Evolutionary conservation across 2,888 invertebrate genomes (phyloP).

Genomic region (Eilema caniola): DNA sequence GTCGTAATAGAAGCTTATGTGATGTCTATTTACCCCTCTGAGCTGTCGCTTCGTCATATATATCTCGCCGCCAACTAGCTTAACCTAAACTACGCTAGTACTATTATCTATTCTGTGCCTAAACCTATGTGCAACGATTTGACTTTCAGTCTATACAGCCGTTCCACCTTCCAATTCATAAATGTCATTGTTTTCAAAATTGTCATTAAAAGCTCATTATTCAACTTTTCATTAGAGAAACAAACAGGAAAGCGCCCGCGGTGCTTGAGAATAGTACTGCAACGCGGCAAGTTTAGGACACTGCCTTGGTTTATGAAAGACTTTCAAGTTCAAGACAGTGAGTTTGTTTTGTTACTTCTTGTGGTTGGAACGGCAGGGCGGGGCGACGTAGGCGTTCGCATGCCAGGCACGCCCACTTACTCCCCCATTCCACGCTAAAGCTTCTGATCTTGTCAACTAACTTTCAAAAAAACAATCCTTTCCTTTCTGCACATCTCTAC

Average conservation of each 20-base stretch:
- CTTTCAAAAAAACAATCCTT: neutral
- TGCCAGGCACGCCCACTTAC: constrained; percentile 33
- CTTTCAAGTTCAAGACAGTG: neutral
- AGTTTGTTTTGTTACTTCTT: constrained; percentile 8
- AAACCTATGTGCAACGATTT: too few species aligned
- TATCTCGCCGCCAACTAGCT: too few species aligned
- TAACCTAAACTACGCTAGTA: too few species aligned
- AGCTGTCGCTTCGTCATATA: too few species aligned
- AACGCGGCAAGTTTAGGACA: neutral
- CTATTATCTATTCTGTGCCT: too few species aligned
- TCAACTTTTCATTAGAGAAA: neutral
- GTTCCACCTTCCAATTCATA: too few species aligned
- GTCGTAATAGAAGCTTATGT: too few species aligned
- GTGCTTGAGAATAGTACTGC: neutral
- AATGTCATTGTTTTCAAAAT: too few species aligned
- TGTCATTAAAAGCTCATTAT: too few species aligned
- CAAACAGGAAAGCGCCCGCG: neutral
- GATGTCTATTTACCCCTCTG: too few species aligned
- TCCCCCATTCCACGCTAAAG: constrained; percentile 4
- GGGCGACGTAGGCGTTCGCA: constrained; percentile 33
- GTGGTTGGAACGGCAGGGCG: constrained; percentile 27
- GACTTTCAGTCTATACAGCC: too few species aligned
- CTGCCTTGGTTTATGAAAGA: neutral
- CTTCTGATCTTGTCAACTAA: neutral
- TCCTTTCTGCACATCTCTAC: neutral